Evolutionary conservation across 1,140 invertebrate genomes (phyloP).

Genomic region (Drosophila aff.): DNA sequence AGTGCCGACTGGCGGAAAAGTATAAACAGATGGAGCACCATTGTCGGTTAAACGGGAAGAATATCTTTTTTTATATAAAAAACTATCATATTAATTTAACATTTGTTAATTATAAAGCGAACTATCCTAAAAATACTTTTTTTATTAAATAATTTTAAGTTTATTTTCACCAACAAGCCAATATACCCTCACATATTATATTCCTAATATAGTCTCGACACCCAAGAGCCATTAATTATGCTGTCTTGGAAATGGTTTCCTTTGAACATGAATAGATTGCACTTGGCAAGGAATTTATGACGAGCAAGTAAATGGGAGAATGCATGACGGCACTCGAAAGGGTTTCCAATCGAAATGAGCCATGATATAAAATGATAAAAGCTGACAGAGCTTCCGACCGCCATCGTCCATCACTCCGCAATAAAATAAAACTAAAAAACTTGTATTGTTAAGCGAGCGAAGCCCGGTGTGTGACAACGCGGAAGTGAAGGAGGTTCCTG

Average conservation of each 20-base stretch:
- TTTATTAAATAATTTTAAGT: background rate
- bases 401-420: constrained; percentile 14
- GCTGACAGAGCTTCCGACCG: constrained; percentile 3
- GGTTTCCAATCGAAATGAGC: constrained; percentile 7
- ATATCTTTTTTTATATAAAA: too few species aligned
- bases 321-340: background rate
- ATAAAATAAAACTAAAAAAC: constrained; percentile 3
- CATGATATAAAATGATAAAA: constrained; percentile 15
- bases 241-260: background rate
- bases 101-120: background rate
- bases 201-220: background rate
- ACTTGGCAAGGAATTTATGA: background rate
- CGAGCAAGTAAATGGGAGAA: background rate
- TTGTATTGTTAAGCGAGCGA: constrained; percentile 10
- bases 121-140: background rate
- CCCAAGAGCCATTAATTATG: constrained; percentile 15
- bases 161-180: background rate
- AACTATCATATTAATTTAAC: background rate
- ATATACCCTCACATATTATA: background rate
- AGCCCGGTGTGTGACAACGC: constrained; percentile 10
- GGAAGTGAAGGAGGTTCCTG: constrained; percentile 41
- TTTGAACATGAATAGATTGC: constrained; percentile 7
- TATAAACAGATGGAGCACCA: constrained; percentile 10
- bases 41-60: background rate
- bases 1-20: constrained; percentile 15